Percentiles rank a stretch among this genome's conserved stretches.
Conservation (phyloP, 2,888 invertebrate species). For the Coleophora flavipennella region DNA sequence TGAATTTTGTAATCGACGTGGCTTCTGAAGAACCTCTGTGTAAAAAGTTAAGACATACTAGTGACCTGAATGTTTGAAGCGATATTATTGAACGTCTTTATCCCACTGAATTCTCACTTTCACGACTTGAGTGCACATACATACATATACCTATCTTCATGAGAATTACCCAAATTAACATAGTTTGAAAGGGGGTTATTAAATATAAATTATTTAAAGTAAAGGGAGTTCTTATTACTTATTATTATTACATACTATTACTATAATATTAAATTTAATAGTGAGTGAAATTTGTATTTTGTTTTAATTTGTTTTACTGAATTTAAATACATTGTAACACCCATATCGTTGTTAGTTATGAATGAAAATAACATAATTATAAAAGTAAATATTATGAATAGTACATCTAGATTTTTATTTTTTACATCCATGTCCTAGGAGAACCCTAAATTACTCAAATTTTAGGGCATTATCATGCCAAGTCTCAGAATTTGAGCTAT, state of each 20-base stretch:
- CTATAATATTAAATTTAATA: slow-evolving; percentile 71
- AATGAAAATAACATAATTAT: slow-evolving; percentile 74
- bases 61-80: slow-evolving; percentile 71
- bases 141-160: no score
- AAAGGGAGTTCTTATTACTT: slow-evolving; percentile 54
- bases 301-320: slow-evolving; percentile 72
- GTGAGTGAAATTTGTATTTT: slow-evolving; percentile 72
- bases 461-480: no score
- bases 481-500: no score
- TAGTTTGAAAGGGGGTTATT: slow-evolving; percentile 64
- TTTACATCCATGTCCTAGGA: no score
- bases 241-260: slow-evolving; percentile 33
- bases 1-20: slow-evolving; percentile 71
- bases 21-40: slow-evolving; percentile 70
- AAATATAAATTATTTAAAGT: slow-evolving; percentile 68
- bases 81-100: slow-evolving; percentile 58
- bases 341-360: slow-evolving; percentile 74
- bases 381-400: slow-evolving; percentile 74
- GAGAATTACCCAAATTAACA: slow-evolving; percentile 58
- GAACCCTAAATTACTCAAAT: no score
- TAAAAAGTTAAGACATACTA: slow-evolving; percentile 71
- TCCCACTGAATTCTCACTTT: slow-evolving; percentile 68
- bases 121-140: slow-evolving; percentile 66
- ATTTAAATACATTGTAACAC: slow-evolving; percentile 72
- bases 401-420: slow-evolving; percentile 63